Conservation (phyloP, 2,888 invertebrate genomes). For the Microctonus hyperodae region DNA sequence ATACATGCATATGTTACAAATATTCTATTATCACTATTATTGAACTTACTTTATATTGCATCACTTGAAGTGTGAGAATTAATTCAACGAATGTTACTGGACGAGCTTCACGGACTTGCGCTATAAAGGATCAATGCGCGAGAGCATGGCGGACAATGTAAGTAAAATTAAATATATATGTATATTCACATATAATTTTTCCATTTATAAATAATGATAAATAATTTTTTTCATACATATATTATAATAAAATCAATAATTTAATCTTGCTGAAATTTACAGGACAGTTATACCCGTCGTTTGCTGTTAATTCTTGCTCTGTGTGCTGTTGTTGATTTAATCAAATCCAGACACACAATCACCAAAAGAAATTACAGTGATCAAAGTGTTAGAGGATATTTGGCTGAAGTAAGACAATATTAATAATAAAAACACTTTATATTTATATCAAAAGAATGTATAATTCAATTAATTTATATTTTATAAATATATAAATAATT, state of each 20-base stretch:
- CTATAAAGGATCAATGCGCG: slow-evolving; percentile 25
- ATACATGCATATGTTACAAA: neutral
- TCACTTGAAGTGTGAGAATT: neutral
- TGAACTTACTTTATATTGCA: neutral
- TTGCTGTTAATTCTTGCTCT: slow-evolving; percentile 33
- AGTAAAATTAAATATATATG: slow-evolving; percentile 30
- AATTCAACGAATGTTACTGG: slow-evolving; percentile 28
- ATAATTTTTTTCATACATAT: neutral
- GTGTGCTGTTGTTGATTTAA: slow-evolving; percentile 32
- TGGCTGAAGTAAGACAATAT: slow-evolving; percentile 79
- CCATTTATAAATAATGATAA: neutral
- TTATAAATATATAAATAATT: neutral
- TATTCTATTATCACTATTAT: neutral
- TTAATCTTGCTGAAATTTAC: neutral
- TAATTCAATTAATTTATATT: neutral
- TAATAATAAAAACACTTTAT: neutral
- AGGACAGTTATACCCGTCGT: slow-evolving; percentile 31
- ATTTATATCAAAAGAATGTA: neutral
- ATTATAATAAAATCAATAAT: neutral
- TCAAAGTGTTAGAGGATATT: slow-evolving; percentile 80
- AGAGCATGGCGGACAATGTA: slow-evolving; percentile 40
- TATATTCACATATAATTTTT: neutral
- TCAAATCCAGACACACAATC: slow-evolving; percentile 54
- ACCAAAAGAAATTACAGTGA: slow-evolving; percentile 79
- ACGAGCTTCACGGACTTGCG: slow-evolving; percentile 22